phyloP scores from a whole-genome alignment of 2,797 vertebrate genomes.

The Micrastur ruficollis region DNA sequence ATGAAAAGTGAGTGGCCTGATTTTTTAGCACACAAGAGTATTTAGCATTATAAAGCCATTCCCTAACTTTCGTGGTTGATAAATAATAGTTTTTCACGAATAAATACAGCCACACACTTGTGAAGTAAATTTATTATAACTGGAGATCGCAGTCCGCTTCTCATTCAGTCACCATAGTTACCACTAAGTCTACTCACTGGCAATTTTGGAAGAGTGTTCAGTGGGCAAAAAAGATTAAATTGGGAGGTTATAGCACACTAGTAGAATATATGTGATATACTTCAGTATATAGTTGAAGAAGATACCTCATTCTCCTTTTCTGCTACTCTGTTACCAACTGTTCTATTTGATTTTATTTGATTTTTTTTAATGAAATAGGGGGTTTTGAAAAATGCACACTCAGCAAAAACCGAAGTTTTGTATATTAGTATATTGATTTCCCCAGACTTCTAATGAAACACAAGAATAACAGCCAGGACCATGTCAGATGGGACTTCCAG shows the following conservation, averaged over 20 bases:
- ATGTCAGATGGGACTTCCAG: not conserved
- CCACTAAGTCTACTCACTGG: not conserved
- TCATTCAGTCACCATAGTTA: not conserved
- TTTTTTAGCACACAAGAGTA: not conserved
- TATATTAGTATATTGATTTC: not conserved
- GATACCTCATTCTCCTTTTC: not conserved
- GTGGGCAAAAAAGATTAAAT: not conserved
- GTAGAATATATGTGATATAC: not conserved
- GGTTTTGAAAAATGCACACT: not conserved
- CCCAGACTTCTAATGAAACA: not conserved
- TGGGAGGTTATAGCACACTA: not conserved
- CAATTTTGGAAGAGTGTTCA: not conserved
- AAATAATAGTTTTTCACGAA: not conserved
- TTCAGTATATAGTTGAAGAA: not conserved
- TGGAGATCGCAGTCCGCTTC: not conserved
- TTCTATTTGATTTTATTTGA: not conserved
- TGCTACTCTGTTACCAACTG: not conserved
- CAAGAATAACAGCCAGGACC: not conserved
- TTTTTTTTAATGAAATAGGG: not conserved
- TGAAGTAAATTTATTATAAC: not conserved
- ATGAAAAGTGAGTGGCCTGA: not conserved
- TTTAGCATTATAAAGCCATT: not conserved
- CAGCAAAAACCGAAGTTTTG: not conserved
- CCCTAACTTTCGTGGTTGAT: not conserved
- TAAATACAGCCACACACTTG: not conserved